These are phyloP conservation scores for Oreochromis grahami DNA, from an alignment of 2,797 vertebrate species.

Conservation along the genomic window DNA sequence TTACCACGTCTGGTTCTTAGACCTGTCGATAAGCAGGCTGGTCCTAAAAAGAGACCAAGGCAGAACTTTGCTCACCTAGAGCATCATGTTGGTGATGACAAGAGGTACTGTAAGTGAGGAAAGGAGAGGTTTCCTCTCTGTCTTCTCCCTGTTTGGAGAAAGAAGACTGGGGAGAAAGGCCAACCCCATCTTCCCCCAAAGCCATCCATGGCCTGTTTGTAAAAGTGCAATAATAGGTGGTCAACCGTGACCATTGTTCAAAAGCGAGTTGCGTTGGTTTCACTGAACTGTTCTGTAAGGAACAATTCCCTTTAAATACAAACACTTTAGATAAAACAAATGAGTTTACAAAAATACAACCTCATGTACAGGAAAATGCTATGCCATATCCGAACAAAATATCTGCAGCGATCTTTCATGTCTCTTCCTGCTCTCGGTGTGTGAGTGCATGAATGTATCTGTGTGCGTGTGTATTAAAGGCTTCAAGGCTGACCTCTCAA, in stretches of 20 bases:
- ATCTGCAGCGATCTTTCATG: constrained; percentile 27
- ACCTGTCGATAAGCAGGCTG: background rate
- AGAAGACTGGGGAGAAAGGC: background rate
- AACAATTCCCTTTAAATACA: constrained; percentile 65
- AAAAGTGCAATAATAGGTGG: constrained; percentile 77
- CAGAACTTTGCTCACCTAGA: background rate
- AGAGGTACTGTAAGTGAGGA: background rate
- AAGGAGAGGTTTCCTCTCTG: background rate
- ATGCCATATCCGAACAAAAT: constrained; percentile 76
- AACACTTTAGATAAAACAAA: constrained; percentile 54
- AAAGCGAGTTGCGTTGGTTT: constrained; percentile 21
- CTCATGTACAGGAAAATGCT: constrained; percentile 75
- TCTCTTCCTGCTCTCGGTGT: constrained; percentile 42
- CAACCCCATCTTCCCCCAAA: constrained; percentile 13
- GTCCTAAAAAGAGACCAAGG: background rate
- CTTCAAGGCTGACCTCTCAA: constrained; percentile 2
- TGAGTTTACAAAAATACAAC: constrained; percentile 71
- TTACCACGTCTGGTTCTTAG: background rate
- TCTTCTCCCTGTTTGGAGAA: background rate
- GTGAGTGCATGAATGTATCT: background rate
- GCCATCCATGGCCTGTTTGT: constrained; percentile 60
- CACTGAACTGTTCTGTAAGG: constrained; percentile 41
- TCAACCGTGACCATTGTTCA: constrained; percentile 40
- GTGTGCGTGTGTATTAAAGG: background rate
- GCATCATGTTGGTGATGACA: background rate